Evolutionary conservation across 2,113 vertebrate genomes (phyloP), one percentile per base, ranked within the genome.

Genomic region (Pogona vitticeps): DNA sequence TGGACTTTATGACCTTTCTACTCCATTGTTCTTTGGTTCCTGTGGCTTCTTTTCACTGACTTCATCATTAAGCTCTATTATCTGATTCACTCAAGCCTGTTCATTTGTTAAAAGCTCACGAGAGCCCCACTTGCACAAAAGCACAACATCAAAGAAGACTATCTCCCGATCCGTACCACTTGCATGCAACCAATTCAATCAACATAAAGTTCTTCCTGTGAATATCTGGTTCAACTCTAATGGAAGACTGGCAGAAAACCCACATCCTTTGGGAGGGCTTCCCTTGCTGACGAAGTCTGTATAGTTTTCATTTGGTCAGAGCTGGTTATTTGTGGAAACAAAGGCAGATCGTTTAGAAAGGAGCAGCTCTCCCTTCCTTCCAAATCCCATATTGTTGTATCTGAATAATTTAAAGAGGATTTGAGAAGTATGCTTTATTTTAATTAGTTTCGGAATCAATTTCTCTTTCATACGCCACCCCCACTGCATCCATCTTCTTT

Each of bases 371-470:
- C 73, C 42, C 76, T 95, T 95, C 85, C 71, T 59, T 72, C 31
- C 36, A 9, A 31, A 36, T 65, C 52, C 79, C 63, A 81, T 52
- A 86, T 88, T 91, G 86, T 90, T 92, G 93, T 82, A 88, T 86
- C 82, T 92, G 93, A 94, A 94, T 95, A 94, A 95, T 94, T 95
- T 95, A 94, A 91, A 88, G 79, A 84, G 87, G 86, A 88, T 91
- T 92, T 92, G 89, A 94, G 94, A 94, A 93, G 83, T 79, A 70
- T 89, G 90, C 59, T 94, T 95, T 95, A 93, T 93, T 95, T 96
- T 94, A 95, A 95, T 94, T 95, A 91, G 91, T 92, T 96, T 96
- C 92, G 92, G 91, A 94, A 94, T 90, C 91, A 78, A 83, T 94
- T 95, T 93, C 80, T 94, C 91, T 91, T 87, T 90, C 89, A 80